These are phyloP conservation scores for Peromyscus maniculatus DNA, from an alignment of 2,113 vertebrate genomes.

Conservation along the genomic window DNA sequence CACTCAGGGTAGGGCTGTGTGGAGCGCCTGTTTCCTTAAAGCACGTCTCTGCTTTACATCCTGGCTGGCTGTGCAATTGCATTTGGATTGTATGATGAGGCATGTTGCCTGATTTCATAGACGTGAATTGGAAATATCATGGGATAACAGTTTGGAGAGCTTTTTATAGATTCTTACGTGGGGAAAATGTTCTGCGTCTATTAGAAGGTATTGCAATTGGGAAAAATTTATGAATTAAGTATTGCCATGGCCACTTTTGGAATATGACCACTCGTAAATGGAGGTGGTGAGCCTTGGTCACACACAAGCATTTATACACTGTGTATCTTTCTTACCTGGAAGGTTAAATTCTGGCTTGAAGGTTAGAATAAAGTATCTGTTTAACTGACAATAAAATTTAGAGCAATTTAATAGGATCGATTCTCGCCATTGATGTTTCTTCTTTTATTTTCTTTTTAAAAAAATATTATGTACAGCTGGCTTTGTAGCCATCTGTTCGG, in stretches of 20 bases:
- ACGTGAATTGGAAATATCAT: neutral
- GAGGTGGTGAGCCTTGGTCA: neutral
- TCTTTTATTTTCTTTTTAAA: neutral
- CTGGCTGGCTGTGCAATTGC: neutral
- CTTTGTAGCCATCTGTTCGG: conserved; percentile 40
- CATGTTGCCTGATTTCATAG: neutral
- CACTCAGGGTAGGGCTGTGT: neutral
- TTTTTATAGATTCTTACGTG: neutral
- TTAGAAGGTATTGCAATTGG: neutral
- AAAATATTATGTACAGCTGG: neutral
- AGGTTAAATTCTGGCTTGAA: neutral
- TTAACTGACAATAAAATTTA: conserved; percentile 40
- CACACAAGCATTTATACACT: fast-evolving
- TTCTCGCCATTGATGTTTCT: conserved; percentile 20
- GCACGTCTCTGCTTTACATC: neutral
- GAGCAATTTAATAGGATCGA: conserved; percentile 3
- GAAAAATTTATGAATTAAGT: neutral
- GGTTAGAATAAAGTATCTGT: conserved; percentile 10
- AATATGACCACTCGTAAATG: fast-evolving
- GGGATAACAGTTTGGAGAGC: neutral
- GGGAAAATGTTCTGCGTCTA: neutral
- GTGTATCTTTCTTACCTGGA: neutral
- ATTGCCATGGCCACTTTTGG: neutral
- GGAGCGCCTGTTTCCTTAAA: neutral
- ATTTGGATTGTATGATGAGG: neutral